A percentile compares a stretch with the other conserved stretches of the same genome.
phyloP scores from a whole-genome alignment of 2,888 invertebrate species.

The Tiliacea citrago region DNA sequence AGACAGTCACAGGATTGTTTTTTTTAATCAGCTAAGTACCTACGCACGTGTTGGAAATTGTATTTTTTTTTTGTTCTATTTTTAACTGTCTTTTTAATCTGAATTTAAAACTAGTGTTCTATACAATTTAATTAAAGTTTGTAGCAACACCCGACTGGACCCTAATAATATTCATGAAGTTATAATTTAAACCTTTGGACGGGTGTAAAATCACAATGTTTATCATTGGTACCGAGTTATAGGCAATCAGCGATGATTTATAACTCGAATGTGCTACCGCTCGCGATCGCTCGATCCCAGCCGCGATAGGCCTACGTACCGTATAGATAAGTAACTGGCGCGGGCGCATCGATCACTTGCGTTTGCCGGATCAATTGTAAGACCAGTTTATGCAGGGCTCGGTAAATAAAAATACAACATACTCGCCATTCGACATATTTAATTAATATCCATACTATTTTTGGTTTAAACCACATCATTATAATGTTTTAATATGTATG shows the following conservation, averaged over 20 bases:
- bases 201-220: constrained; percentile 80
- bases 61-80: constrained; percentile 20
- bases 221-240: constrained; percentile 82
- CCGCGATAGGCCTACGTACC: constrained; percentile 75
- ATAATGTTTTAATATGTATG: constrained; percentile 15
- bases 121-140: background rate
- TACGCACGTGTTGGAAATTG: background rate
- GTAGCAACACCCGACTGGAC: constrained; percentile 21
- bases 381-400: constrained; percentile 68
- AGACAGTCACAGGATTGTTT: constrained; percentile 8
- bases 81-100: background rate
- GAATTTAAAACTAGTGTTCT: background rate
- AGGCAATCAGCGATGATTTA: constrained; percentile 84
- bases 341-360: constrained; percentile 76
- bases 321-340: constrained; percentile 65
- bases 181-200: constrained; percentile 65
- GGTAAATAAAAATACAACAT: constrained; percentile 64
- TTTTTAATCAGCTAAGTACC: background rate
- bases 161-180: constrained; percentile 69
- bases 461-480: constrained; percentile 37
- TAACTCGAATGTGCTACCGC: constrained; percentile 80
- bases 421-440: constrained; percentile 49
- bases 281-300: constrained; percentile 74
- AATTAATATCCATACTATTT: constrained; percentile 58
- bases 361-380: constrained; percentile 69